Conservation (phyloP, 2,113 vertebrate genomes). For the Spea multiplicata region DNA sequence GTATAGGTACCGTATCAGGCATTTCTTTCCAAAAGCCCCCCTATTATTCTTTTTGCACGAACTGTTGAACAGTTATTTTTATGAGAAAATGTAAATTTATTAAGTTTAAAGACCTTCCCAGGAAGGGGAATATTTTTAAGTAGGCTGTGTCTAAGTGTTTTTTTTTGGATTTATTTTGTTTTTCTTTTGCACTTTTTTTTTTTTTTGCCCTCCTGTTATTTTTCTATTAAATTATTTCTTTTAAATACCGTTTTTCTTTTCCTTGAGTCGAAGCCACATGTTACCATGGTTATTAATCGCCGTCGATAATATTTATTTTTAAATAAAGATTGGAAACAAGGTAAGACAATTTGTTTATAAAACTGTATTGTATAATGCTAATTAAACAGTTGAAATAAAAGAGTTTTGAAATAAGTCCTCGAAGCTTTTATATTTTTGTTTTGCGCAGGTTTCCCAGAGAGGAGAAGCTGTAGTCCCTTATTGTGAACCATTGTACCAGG, state of each 20-base stretch:
- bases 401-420: slow-evolving; percentile 78
- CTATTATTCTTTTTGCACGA: slow-evolving; percentile 72
- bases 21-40: slow-evolving; percentile 62
- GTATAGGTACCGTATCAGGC: slow-evolving; percentile 55
- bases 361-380: slow-evolving; percentile 83
- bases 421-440: slow-evolving; percentile 12
- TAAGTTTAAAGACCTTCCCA: slow-evolving; percentile 65
- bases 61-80: slow-evolving; percentile 70
- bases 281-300: slow-evolving; percentile 81
- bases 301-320: slow-evolving; percentile 95
- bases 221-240: slow-evolving; percentile 77
- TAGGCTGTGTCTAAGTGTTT: slow-evolving; percentile 63
- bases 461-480: too few species aligned
- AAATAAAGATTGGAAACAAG: slow-evolving; percentile 85
- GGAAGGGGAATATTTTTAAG: slow-evolving; percentile 74
- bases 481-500: too few species aligned
- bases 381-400: slow-evolving; percentile 82
- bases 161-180: slow-evolving; percentile 25
- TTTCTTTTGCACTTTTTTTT: slow-evolving; percentile 43
- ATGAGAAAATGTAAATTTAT: slow-evolving; percentile 66
- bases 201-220: slow-evolving; percentile 50
- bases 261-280: slow-evolving; percentile 70
- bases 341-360: slow-evolving; percentile 84
- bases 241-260: slow-evolving; percentile 75
- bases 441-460: too few species aligned